phyloP scores from a whole-genome alignment of 2,888 invertebrate genomes.

The Oscheius myriophilus region DNA sequence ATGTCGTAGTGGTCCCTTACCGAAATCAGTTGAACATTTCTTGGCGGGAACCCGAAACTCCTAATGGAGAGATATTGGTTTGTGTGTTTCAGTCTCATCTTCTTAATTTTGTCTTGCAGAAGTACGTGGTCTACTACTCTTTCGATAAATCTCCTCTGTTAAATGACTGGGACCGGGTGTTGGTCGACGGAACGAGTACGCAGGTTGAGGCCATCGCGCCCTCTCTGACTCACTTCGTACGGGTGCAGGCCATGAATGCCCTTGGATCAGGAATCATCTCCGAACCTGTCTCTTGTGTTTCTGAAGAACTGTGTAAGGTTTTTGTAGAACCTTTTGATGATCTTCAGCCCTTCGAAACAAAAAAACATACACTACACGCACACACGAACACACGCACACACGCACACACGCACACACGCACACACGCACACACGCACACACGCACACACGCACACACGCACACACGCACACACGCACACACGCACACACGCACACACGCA shows the following conservation, averaged over 20 bases:
- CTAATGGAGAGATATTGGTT: constrained; percentile 54
- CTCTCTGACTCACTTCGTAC: constrained; percentile 33
- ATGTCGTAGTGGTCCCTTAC: constrained; percentile 33
- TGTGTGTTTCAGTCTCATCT: background rate
- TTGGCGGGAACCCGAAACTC: constrained; percentile 43
- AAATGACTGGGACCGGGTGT: constrained; percentile 44
- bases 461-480: too few species aligned
- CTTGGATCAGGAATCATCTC: constrained; percentile 51
- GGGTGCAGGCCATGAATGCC: constrained; percentile 45
- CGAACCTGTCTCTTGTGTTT: constrained; percentile 28
- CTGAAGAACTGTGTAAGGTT: constrained; percentile 43
- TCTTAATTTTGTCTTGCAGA: too few species aligned
- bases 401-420: too few species aligned
- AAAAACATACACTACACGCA: too few species aligned
- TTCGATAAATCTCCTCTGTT: constrained; percentile 39
- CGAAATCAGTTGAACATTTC: constrained; percentile 50
- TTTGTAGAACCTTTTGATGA: constrained; percentile 6
- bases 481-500: too few species aligned
- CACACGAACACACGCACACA: too few species aligned
- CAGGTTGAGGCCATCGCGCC: constrained; percentile 25
- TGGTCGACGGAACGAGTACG: constrained; percentile 24
- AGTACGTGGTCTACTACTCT: constrained; percentile 49
- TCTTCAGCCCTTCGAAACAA: too few species aligned
- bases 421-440: too few species aligned
- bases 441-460: too few species aligned